These are phyloP conservation scores for Prionailurus bengalensis DNA, from an alignment of 2,113 vertebrate genomes.

Conservation along the genomic window DNA sequence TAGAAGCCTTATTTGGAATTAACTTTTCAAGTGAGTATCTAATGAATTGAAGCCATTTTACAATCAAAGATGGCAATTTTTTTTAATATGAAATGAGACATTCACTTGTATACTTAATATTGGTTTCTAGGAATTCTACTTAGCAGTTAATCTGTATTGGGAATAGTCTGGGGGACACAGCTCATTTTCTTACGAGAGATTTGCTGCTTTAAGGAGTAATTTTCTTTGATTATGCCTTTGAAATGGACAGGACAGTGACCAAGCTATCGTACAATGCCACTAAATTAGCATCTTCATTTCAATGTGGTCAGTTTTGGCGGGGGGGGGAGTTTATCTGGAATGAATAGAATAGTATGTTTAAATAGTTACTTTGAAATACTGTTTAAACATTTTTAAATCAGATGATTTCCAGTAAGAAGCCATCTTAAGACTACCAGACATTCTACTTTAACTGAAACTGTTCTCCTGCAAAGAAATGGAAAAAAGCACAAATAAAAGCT, in stretches of 20 bases:
- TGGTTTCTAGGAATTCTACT: constrained; percentile 53
- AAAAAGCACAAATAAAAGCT: background rate
- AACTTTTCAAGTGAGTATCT: constrained; percentile 69
- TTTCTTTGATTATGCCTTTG: constrained; percentile 44
- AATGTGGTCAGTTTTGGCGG: background rate
- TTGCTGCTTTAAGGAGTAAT: constrained; percentile 33
- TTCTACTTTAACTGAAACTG: background rate
- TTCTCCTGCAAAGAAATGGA: background rate
- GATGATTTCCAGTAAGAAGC: constrained; percentile 28
- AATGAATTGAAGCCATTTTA: constrained; percentile 47
- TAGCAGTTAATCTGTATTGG: background rate
- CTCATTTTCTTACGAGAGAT: constrained; percentile 35
- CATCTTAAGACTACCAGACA: background rate
- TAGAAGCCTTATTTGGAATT: constrained; percentile 81
- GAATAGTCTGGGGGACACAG: background rate
- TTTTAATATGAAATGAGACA: constrained; percentile 34
- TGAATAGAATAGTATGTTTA: constrained; percentile 16
- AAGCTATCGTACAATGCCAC: background rate
- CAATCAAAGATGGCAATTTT: constrained; percentile 30
- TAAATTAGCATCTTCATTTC: constrained; percentile 56
- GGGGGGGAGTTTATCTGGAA: background rate
- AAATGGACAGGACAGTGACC: constrained; percentile 49
- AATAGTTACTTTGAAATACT: constrained; percentile 13
- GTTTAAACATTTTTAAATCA: constrained; percentile 28
- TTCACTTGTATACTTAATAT: constrained; percentile 21